phyloP scores from a whole-genome alignment of 2,113 vertebrate species.

The Mormoops blainvillei region DNA sequence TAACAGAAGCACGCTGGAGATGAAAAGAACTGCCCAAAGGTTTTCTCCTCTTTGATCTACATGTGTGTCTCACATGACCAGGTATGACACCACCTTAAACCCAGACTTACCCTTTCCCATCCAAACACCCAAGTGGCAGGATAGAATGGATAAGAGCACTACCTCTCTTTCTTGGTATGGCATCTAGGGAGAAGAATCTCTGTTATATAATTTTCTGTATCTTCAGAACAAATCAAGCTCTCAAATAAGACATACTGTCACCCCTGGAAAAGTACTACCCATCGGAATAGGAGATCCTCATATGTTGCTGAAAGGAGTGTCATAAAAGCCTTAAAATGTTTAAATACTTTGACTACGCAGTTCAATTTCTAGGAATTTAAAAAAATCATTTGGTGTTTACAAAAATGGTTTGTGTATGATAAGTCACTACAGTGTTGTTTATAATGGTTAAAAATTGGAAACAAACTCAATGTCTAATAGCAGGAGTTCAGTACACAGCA shows the following conservation, averaged over 20 bases:
- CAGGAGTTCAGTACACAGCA: background rate
- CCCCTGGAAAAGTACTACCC: background rate
- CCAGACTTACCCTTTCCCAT: background rate
- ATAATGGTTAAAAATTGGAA: background rate
- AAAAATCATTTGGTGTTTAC: conserved; percentile 22
- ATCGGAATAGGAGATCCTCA: background rate
- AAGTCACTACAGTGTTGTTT: background rate
- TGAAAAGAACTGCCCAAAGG: background rate
- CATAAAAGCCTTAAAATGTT: background rate
- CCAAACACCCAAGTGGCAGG: background rate
- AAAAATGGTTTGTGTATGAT: background rate
- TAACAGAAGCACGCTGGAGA: background rate
- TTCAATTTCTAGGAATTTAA: background rate
- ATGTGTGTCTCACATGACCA: background rate
- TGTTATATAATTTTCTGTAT: background rate
- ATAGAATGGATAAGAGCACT: background rate
- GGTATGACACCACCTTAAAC: background rate
- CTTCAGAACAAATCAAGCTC: conserved; percentile 8
- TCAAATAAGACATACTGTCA: background rate
- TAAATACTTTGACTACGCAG: background rate
- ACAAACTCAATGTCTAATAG: background rate
- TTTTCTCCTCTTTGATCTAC: background rate
- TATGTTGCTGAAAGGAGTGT: background rate
- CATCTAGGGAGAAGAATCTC: background rate
- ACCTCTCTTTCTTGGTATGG: background rate